Conservation (phyloP, 1,140 invertebrate species). For the Pinna nobilis region DNA sequence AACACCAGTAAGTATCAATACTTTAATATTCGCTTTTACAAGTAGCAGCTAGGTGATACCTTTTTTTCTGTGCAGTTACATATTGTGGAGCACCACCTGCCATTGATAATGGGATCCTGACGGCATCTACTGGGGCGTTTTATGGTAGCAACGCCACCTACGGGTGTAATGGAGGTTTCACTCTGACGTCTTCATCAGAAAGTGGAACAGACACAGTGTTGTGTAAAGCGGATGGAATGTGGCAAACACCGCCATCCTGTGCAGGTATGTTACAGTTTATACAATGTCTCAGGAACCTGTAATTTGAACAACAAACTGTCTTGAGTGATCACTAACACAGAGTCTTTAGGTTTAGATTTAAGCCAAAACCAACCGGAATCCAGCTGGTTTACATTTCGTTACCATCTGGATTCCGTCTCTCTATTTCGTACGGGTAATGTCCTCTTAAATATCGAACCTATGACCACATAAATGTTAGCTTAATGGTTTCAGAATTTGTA, state of each 20-base stretch:
- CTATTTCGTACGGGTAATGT: no score
- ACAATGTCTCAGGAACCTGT: background rate
- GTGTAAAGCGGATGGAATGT: constrained; percentile 30
- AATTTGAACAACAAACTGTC: no score
- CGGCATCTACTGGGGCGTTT: constrained; percentile 1
- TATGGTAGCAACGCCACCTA: constrained; percentile 34
- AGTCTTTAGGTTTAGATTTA: no score
- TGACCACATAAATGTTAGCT: no score
- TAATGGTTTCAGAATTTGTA: no score
- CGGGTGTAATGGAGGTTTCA: constrained; percentile 29
- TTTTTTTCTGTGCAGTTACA: constrained; percentile 27
- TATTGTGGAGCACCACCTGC: constrained; percentile 28
- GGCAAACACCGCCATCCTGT: constrained; percentile 16
- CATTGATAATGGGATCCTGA: constrained; percentile 22
- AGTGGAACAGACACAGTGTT: background rate
- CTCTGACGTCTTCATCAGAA: constrained; percentile 4
- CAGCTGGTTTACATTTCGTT: no score
- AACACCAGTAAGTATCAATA: background rate
- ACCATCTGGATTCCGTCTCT: no score
- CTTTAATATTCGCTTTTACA: background rate
- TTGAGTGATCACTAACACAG: no score
- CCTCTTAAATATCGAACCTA: no score
- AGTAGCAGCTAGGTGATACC: background rate
- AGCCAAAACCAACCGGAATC: no score
- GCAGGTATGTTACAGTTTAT: constrained; percentile 11